phyloP scores from a whole-genome alignment of 2,797 vertebrate genomes.

The Mormyrus proboscirostris region DNA sequence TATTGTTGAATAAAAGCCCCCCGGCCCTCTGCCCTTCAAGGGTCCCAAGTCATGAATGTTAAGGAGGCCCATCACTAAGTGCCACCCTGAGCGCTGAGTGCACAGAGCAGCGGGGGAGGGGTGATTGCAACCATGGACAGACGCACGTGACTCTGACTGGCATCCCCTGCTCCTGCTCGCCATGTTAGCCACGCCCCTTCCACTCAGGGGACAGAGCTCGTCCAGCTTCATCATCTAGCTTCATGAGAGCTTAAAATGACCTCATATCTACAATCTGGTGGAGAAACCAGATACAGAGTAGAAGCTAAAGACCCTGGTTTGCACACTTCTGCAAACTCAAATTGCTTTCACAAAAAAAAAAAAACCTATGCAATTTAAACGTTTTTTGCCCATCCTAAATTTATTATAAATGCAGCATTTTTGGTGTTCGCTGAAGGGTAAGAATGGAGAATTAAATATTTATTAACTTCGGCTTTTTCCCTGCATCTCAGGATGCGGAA shows the following conservation, averaged over 20 bases:
- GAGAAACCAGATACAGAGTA: not conserved
- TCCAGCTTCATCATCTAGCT: not conserved
- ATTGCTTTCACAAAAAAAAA: not conserved
- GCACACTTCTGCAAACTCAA: not conserved
- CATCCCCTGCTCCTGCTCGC: not conserved
- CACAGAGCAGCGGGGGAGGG: not conserved
- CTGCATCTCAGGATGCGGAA: constrained; percentile 33
- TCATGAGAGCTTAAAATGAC: not conserved
- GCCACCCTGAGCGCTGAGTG: not conserved
- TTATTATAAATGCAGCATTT: constrained; percentile 12
- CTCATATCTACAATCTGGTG: not conserved
- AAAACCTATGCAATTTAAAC: not conserved
- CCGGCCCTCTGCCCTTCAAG: not conserved
- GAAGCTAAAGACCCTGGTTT: not conserved
- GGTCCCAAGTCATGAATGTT: not conserved
- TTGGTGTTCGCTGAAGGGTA: not conserved
- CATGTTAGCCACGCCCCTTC: not conserved
- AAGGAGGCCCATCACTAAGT: not conserved
- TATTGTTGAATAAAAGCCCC: constrained; percentile 1
- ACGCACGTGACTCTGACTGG: not conserved
- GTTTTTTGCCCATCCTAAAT: not conserved
- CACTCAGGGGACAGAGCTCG: not conserved
- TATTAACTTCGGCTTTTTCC: constrained; percentile 40
- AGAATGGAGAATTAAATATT: constrained; percentile 36
- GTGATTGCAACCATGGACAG: not conserved